Evolutionary conservation across 1,140 invertebrate species (phyloP).

Genomic region (Mylabris phalerata): DNA sequence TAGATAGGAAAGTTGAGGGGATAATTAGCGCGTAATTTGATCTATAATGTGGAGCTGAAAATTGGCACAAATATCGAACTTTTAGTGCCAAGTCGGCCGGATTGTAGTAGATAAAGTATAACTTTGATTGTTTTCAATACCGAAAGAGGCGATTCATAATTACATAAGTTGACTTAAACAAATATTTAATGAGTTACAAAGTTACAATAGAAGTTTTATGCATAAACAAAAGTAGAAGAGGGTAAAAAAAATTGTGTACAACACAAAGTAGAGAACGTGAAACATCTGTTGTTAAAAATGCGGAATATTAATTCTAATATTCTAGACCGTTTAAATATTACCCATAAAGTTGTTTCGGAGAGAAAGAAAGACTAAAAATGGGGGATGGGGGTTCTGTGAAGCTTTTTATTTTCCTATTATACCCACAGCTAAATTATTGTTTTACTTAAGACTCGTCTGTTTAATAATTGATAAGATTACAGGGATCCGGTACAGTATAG

Average conservation of each 20-base stretch:
- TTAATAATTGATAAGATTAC: slow-evolving; percentile 38
- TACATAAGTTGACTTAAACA: too few relatives aligned
- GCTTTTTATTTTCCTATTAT: slow-evolving; percentile 36
- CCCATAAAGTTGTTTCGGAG: slow-evolving; percentile 20
- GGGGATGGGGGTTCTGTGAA: slow-evolving; percentile 2
- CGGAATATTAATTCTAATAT: slow-evolving; percentile 35
- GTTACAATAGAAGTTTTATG: slow-evolving; percentile 16
- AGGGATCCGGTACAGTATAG: not conserved
- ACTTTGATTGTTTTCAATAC: too few relatives aligned
- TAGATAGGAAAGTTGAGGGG: too few relatives aligned
- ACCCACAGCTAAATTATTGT: slow-evolving; percentile 35
- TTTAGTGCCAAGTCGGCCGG: too few relatives aligned
- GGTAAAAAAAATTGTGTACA: too few relatives aligned
- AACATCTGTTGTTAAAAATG: slow-evolving; percentile 34
- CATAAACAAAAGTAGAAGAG: slow-evolving; percentile 22
- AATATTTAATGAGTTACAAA: too few relatives aligned
- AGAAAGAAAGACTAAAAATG: not conserved
- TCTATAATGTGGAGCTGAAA: too few relatives aligned
- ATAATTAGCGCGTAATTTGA: too few relatives aligned
- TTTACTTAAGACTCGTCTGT: slow-evolving; percentile 35
- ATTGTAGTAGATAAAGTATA: too few relatives aligned
- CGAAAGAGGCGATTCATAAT: too few relatives aligned
- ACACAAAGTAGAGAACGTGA: slow-evolving; percentile 10
- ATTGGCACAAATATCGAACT: too few relatives aligned
- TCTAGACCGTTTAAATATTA: slow-evolving; percentile 24